Evolutionary conservation across 2,888 invertebrate genomes (phyloP).

Genomic region (Eupeodes luniger): DNA sequence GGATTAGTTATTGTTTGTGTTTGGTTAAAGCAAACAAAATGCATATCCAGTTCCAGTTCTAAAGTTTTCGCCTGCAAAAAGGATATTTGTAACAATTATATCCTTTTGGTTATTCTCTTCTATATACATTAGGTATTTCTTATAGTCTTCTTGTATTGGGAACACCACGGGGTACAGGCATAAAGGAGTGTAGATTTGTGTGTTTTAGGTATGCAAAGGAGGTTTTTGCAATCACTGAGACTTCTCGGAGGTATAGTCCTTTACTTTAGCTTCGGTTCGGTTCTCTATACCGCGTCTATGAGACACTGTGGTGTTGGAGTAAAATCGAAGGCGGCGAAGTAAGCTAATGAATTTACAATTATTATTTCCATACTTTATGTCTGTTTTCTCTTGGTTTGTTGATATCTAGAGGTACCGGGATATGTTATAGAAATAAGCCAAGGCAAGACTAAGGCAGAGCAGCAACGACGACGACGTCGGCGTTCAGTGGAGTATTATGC

Average conservation of each 20-base stretch:
- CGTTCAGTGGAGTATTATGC: not conserved
- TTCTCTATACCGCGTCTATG: not conserved
- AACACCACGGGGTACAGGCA: constrained; percentile 13
- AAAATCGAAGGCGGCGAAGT: constrained; percentile 68
- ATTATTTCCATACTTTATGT: constrained; percentile 38
- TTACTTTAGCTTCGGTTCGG: too few relatives aligned
- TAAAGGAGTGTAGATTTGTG: not conserved
- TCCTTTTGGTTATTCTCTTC: constrained; percentile 32
- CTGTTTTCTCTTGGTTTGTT: constrained; percentile 11
- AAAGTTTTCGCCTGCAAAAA: constrained; percentile 40
- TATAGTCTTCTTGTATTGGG: constrained; percentile 1
- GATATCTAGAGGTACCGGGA: not conserved
- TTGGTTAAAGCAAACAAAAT: constrained; percentile 68
- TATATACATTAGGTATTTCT: too few relatives aligned
- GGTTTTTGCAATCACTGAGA: constrained; percentile 59
- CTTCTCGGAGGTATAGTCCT: not conserved
- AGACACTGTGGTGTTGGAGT: constrained; percentile 21
- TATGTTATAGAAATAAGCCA: too few relatives aligned
- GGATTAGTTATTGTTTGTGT: constrained; percentile 75
- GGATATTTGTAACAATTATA: constrained; percentile 75
- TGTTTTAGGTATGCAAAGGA: constrained; percentile 43
- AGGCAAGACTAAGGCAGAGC: not conserved
- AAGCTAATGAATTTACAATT: constrained; percentile 75
- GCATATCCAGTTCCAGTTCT: constrained; percentile 10
- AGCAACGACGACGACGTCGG: too few relatives aligned